Evolutionary conservation across 2,888 invertebrate genomes (phyloP), one percentile per base, ranked within the genome.

Genomic region (Microchrysa polita): DNA sequence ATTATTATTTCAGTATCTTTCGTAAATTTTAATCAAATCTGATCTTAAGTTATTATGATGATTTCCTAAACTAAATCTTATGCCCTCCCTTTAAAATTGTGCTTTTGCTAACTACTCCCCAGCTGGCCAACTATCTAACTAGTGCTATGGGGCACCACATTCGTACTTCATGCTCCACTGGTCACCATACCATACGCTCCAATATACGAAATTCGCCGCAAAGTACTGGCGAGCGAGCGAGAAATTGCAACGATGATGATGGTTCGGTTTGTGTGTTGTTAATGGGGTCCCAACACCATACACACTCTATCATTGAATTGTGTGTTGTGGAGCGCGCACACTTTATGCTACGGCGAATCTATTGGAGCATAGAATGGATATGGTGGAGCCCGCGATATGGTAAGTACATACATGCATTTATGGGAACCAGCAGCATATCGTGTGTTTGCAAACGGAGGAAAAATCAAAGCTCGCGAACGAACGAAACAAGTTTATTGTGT

Each of bases 391-490:
- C 27, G 4, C 27, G 7, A 34, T 34, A 7, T n/a, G n/a, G n/a
- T n/a, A n/a, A n/a, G n/a, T n/a, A n/a, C n/a, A n/a, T n/a, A n/a
- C n/a, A n/a, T n/a, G n/a, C n/a, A n/a, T n/a, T n/a, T 34, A 34
- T 34, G 27, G 27, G 27, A 34, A n/a, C n/a, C n/a, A n/a, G n/a
- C n/a, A 44, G 53, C 53, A 53, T n/a, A 16, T 53, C 16, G 53
- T 7, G 4, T 5, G 53, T 53, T 44, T n/a, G n/a, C n/a, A n/a
- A n/a, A 34, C 7, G 2, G 27, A 34, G 27, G 72, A 60, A 72
- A 67, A 71, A 72, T 72, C 72, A 72, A 72, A 72, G 72, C 72
- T 60, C 44, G 60, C n/a, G n/a, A n/a, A n/a, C n/a, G n/a, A n/a
- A 18, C 55, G 52, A 59, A 71, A 57, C 71, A 57, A 57, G 57